These are phyloP conservation scores for Anadara kagoshimensis DNA, from an alignment of 1,140 invertebrate genomes.

Conservation along the genomic window DNA sequence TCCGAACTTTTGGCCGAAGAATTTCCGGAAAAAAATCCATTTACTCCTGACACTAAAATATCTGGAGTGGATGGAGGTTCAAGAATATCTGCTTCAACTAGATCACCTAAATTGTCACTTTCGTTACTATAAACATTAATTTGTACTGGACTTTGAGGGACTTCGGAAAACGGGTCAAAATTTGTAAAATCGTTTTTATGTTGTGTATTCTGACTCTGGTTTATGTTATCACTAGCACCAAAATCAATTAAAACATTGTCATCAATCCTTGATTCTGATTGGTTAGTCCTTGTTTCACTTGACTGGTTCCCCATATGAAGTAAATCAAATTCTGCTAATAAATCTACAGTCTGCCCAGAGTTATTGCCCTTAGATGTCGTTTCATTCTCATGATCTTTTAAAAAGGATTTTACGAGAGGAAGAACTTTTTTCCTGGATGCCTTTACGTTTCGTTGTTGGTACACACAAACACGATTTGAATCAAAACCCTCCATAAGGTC, in stretches of 20 bases:
- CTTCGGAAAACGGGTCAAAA: not conserved
- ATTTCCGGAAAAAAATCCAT: slow-evolving; percentile 1
- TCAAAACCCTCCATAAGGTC: slow-evolving; percentile 21
- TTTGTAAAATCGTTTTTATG: not conserved
- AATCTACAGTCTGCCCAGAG: too few species aligned
- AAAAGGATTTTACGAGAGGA: slow-evolving; percentile 62
- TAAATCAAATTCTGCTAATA: too few species aligned
- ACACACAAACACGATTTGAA: slow-evolving; percentile 46
- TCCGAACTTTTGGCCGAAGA: slow-evolving; percentile 19
- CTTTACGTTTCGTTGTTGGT: slow-evolving; percentile 64
- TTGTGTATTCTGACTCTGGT: too few species aligned
- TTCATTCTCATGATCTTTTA: slow-evolving; percentile 20
- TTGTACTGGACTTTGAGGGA: not conserved
- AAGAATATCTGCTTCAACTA: slow-evolving; percentile 30
- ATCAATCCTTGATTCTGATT: too few species aligned
- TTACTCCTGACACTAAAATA: slow-evolving; percentile 14
- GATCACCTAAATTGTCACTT: slow-evolving; percentile 12
- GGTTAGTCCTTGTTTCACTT: too few species aligned
- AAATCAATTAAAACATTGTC: too few species aligned
- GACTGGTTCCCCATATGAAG: too few species aligned
- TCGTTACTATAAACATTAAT: slow-evolving; percentile 7
- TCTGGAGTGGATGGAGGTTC: slow-evolving; percentile 4
- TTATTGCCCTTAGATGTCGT: too few species aligned
- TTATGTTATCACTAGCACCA: too few species aligned
- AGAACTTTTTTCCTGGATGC: slow-evolving; percentile 68